These are phyloP conservation scores for Sapayoa aenigma DNA, from an alignment of 2,113 vertebrate species.

Conservation along the genomic window DNA sequence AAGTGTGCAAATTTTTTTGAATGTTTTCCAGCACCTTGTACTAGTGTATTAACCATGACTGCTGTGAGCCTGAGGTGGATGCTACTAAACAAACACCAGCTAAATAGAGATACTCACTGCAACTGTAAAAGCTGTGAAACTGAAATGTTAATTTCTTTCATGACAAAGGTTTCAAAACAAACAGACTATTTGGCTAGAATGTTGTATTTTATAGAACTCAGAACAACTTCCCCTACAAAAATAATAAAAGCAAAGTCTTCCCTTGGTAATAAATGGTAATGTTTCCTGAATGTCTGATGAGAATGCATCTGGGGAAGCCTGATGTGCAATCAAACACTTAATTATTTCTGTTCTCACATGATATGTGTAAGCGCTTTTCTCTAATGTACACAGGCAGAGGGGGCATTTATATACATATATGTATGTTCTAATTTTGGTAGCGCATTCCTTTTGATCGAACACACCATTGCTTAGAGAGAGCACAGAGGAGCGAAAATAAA, in stretches of 20 bases:
- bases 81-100: background rate
- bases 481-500: background rate
- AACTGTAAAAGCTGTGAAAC: background rate
- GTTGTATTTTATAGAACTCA: background rate
- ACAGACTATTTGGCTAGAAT: background rate
- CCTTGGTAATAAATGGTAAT: background rate
- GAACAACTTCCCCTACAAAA: background rate
- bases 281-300: slow-evolving; percentile 28
- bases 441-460: background rate
- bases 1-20: background rate
- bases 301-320: background rate
- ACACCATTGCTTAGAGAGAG: background rate
- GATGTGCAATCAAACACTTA: slow-evolving; percentile 28
- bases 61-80: background rate
- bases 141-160: slow-evolving; percentile 27
- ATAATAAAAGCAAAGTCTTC: slow-evolving; percentile 28
- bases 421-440: background rate
- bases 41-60: background rate
- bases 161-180: slow-evolving; percentile 22
- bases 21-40: background rate
- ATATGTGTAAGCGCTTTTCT: background rate
- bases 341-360: slow-evolving; percentile 11
- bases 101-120: background rate
- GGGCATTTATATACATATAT: background rate
- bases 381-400: background rate